Evolutionary conservation across 1,140 invertebrate species (phyloP).

Genomic region (Scaptomyza graminum): DNA sequence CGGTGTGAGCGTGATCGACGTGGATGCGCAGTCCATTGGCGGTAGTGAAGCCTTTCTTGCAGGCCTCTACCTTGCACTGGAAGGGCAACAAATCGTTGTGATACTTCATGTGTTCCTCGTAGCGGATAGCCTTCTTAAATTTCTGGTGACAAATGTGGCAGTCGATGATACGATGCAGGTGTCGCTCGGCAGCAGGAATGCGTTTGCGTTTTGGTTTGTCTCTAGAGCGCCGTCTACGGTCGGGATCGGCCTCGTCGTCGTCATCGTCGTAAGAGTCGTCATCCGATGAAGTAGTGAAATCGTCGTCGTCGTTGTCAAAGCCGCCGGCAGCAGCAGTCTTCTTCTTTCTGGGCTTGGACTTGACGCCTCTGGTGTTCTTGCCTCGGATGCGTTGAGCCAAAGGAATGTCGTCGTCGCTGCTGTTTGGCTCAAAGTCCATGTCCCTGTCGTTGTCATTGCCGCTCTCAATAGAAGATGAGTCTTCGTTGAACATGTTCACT

Average conservation of each 20-base stretch:
- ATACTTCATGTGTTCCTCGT: conserved; percentile 80
- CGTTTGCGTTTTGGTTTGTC: conserved; percentile 70
- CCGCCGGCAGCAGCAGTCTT: background rate
- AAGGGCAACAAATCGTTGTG: conserved; percentile 79
- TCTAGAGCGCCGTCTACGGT: background rate
- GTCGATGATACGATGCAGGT: conserved; percentile 74
- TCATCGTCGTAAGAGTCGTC: conserved; percentile 49
- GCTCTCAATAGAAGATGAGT: conserved; percentile 54
- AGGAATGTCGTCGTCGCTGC: conserved; percentile 76
- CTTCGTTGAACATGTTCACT: conserved; percentile 58
- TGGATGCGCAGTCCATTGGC: conserved; percentile 76
- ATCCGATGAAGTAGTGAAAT: conserved; percentile 44
- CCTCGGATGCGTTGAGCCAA: conserved; percentile 63
- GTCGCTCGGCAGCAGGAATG: conserved; percentile 65
- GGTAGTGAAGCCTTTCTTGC: conserved; percentile 79
- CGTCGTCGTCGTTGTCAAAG: conserved; percentile 23
- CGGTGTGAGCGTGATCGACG: conserved; percentile 77
- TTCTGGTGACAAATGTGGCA: conserved; percentile 82
- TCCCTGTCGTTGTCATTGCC: conserved; percentile 66
- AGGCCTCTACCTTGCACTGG: conserved; percentile 75
- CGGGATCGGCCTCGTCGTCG: conserved; percentile 29
- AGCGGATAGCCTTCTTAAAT: conserved; percentile 77
- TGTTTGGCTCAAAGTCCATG: conserved; percentile 67
- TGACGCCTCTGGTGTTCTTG: conserved; percentile 25
- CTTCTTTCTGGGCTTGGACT: conserved; percentile 52